Evolutionary conservation across 2,113 vertebrate genomes (phyloP), one percentile per base, ranked within the genome.

Genomic region (Corvus moneduloides): DNA sequence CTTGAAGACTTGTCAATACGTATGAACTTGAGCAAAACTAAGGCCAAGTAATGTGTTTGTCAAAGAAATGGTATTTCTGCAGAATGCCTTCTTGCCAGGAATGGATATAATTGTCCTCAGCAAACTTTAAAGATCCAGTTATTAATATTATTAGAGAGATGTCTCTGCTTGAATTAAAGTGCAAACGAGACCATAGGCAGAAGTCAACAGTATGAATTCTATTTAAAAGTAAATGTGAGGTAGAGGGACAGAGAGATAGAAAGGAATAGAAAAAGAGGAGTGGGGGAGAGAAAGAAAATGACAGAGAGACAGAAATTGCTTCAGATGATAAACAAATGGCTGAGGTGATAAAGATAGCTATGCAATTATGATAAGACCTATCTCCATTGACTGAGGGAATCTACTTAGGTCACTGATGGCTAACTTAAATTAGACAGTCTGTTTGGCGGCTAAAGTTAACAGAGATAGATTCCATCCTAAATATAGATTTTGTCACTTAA

Each of bases 161-260:
- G 7, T 3, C 10, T 77, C 63, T 87, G 33, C 33, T 46, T 44
- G 17, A 61, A 61, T 28, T 27, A 33, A 52, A 61, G 39, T 37
- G 11, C 9, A 68, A 68, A 77, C 0, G 0, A 61, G 17, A 59
- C 27, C 46, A 44, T 27, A 12, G 18, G 23, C 33, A 7, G 3
- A 77, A 54, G 39, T 61, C 39, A 77, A 61, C 18, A 61, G 12
- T 46, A 33, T 33, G 33, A 13, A 54, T 61, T 78, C 46, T 39
- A 39, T 69, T 69, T 61, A 61, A 32, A 22, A 59, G 15, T 37
- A 59, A 76, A 52, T 76, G 11, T 21, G 21, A 52, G 7, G 8
- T 20, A 69, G 16, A 54, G 39, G 54, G 27, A 59, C 27, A 61
- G 75, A 58, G 26, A 33, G 33, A 23, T 15, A 33, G 33, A 68